Conservation (phyloP, 1,140 invertebrate species). For the Branchinecta lindahli region DNA sequence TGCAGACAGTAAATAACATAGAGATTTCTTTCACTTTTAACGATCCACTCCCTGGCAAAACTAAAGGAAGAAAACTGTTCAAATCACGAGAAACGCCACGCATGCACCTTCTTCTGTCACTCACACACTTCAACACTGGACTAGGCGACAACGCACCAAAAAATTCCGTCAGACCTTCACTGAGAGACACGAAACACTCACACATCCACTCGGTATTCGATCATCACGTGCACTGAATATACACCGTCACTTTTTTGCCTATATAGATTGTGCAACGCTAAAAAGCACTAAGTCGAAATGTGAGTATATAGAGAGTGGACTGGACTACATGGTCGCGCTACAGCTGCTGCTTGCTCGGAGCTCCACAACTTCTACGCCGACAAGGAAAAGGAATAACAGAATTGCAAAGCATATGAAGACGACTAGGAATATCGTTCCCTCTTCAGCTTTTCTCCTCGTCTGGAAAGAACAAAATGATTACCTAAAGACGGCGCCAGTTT, state of each 20-base stretch:
- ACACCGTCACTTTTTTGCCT: background rate
- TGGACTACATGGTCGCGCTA: background rate
- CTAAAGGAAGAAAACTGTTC: no score
- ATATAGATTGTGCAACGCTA: slow-evolving; percentile 8
- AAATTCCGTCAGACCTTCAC: no score
- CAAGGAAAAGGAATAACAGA: background rate
- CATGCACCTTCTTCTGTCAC: no score
- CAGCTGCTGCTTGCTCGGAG: background rate
- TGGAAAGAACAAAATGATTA: background rate
- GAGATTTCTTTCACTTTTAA: no score
- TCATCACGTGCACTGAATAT: background rate
- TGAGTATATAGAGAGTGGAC: background rate
- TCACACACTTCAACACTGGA: no score
- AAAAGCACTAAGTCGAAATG: background rate
- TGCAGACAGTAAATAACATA: no score
- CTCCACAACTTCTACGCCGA: background rate
- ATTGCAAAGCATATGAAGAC: background rate
- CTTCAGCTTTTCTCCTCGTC: background rate
- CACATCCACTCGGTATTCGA: background rate
- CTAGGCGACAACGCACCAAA: no score
- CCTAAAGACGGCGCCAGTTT: background rate
- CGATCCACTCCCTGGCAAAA: no score
- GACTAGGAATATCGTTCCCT: background rate
- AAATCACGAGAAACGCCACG: no score
- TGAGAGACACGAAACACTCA: no score